These are phyloP conservation scores for Hydrolagus affinis DNA, from an alignment of 2,113 vertebrate species.

Conservation along the genomic window DNA sequence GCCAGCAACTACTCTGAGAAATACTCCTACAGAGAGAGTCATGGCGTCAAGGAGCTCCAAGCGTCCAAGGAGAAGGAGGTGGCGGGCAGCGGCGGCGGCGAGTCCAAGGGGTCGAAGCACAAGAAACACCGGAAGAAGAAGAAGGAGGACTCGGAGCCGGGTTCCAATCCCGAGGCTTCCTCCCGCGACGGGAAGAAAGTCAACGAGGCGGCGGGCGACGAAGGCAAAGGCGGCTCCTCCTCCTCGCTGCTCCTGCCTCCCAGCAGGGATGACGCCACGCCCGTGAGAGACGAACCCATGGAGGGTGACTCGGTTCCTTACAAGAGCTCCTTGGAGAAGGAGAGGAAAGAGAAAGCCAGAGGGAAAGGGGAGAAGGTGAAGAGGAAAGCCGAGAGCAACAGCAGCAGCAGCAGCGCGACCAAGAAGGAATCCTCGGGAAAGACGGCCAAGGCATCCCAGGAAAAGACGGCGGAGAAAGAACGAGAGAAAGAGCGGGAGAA, in stretches of 20 bases:
- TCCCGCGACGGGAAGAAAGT: conserved; percentile 57
- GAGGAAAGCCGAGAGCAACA: conserved; percentile 57
- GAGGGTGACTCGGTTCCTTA: conserved; percentile 68
- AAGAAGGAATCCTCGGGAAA: conserved; percentile 68
- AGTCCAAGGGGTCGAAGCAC: conserved; percentile 61
- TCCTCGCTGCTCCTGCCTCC: conserved; percentile 50
- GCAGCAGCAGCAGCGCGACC: conserved; percentile 40
- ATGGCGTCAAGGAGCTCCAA: conserved; percentile 41
- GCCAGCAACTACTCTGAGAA: conserved; percentile 56
- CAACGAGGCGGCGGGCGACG: conserved; percentile 53
- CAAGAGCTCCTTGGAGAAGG: conserved; percentile 64
- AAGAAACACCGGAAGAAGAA: conserved; percentile 75
- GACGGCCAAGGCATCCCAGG: conserved; percentile 59
- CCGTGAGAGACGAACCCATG: conserved; percentile 93
- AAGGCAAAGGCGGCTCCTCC: conserved; percentile 49
- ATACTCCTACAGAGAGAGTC: conserved; percentile 56
- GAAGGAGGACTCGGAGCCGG: conserved; percentile 70
- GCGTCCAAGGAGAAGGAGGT: conserved; percentile 14
- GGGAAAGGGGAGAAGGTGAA: conserved; percentile 69
- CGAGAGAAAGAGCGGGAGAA: conserved; percentile 58
- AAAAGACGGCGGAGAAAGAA: conserved; percentile 43
- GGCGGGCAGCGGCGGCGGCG: conserved; percentile 55
- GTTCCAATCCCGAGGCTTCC: conserved; percentile 48
- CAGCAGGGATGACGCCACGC: conserved; percentile 78
- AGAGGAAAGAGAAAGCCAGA: conserved; percentile 64